Conservation (phyloP, 2,797 vertebrate genomes). For the Gambusia yucatana region DNA sequence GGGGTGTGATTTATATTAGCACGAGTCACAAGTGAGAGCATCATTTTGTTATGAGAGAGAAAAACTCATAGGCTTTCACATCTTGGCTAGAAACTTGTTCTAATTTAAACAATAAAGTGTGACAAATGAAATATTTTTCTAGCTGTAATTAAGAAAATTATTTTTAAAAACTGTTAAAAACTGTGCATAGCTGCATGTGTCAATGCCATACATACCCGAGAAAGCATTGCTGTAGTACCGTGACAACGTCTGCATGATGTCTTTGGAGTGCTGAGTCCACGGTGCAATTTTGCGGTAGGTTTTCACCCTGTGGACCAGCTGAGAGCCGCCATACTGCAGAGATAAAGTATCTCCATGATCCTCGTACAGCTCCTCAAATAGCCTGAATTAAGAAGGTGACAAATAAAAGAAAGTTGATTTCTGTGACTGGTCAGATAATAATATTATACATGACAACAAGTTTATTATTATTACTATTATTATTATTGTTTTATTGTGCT, state of each 20-base stretch:
- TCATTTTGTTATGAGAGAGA: not conserved
- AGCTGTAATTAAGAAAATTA: not conserved
- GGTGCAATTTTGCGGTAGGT: conserved; percentile 98
- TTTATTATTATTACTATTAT: not conserved
- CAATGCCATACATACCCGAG: conserved; percentile 83
- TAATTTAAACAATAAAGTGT: conserved; percentile 17
- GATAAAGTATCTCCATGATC: conserved; percentile 97
- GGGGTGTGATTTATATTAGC: conserved; percentile 23
- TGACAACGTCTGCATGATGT: conserved; percentile 98
- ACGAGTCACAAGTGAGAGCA: not conserved
- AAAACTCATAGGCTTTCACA: conserved; percentile 11
- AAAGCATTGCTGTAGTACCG: conserved; percentile 98
- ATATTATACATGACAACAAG: not conserved
- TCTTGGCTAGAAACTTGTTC: conserved; percentile 4
- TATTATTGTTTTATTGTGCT: not conserved
- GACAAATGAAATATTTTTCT: not conserved
- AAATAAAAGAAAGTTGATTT: not conserved
- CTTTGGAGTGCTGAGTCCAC: conserved; percentile 98
- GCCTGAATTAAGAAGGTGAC: conserved; percentile 68
- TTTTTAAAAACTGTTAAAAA: not conserved
- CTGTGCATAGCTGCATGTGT: not conserved
- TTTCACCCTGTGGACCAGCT: conserved; percentile 97
- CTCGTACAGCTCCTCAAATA: conserved; percentile 98
- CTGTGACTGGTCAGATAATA: not conserved
- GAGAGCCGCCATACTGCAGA: conserved; percentile 96